Evolutionary conservation across 2,888 invertebrate species (phyloP).

Genomic region (Agriopis leucophaearia): DNA sequence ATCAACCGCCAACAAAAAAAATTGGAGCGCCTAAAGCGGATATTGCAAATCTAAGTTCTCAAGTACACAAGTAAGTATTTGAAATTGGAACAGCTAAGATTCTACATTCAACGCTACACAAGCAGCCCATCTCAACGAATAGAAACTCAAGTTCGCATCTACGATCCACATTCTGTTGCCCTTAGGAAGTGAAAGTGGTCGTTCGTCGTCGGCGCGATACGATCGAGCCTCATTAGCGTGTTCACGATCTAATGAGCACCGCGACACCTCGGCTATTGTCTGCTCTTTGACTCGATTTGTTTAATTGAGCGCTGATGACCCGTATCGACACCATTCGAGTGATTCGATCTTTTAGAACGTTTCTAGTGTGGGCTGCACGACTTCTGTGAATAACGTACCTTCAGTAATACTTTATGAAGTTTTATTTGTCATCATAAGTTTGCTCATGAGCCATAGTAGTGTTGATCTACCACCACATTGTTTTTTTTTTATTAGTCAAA

Average conservation of each 20-base stretch:
- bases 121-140: slow-evolving; percentile 25
- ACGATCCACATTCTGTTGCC: slow-evolving; percentile 54
- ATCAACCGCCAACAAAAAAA: neutral
- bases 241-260: slow-evolving; percentile 74
- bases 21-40: neutral
- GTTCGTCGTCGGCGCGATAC: slow-evolving; percentile 55
- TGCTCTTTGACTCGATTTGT: slow-evolving; percentile 58
- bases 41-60: neutral
- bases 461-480: too few relatives aligned
- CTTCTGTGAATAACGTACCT: neutral
- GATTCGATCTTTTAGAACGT: slow-evolving; percentile 35
- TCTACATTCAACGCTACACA: slow-evolving; percentile 5
- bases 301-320: slow-evolving; percentile 57
- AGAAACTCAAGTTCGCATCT: slow-evolving; percentile 44
- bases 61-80: neutral
- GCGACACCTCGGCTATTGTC: slow-evolving; percentile 68
- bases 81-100: slow-evolving; percentile 5
- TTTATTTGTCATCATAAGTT: neutral
- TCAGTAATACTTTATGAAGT: neutral
- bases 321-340: slow-evolving; percentile 39
- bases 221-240: slow-evolving; percentile 76
- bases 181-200: slow-evolving; percentile 77
- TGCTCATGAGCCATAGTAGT: too few relatives aligned
- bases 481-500: too few relatives aligned
- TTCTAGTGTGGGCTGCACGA: slow-evolving; percentile 24